These are phyloP conservation scores for Araneus ventricosus DNA, from an alignment of 1,140 invertebrate genomes.

Conservation along the genomic window DNA sequence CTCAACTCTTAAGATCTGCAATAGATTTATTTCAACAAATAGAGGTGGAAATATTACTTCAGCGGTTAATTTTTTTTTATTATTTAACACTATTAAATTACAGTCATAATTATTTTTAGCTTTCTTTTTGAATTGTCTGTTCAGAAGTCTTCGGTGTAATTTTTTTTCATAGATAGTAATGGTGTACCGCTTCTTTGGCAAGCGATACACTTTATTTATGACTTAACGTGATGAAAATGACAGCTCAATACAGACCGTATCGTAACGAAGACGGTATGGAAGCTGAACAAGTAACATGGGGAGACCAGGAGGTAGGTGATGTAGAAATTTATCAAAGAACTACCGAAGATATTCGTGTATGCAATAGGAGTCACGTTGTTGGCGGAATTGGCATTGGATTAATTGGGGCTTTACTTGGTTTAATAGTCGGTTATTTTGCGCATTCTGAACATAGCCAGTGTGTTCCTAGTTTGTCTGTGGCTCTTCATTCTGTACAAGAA, in stretches of 20 bases:
- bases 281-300: slow-evolving; percentile 75
- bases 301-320: slow-evolving; percentile 75
- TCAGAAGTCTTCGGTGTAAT: background rate
- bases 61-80: slow-evolving; percentile 9
- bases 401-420: slow-evolving; percentile 75
- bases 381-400: slow-evolving; percentile 69
- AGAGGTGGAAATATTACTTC: background rate
- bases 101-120: background rate
- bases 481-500: slow-evolving; percentile 76
- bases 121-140: background rate
- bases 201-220: slow-evolving; percentile 58
- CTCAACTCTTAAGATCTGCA: slow-evolving; percentile 32
- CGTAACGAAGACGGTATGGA: slow-evolving; percentile 77
- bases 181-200: slow-evolving; percentile 31
- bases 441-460: slow-evolving; percentile 76
- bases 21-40: slow-evolving; percentile 56
- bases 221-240: slow-evolving; percentile 75
- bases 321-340: slow-evolving; percentile 78
- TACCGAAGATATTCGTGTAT: slow-evolving; percentile 76
- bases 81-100: background rate
- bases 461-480: slow-evolving; percentile 74
- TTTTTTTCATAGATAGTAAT: background rate
- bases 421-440: slow-evolving; percentile 77
- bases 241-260: slow-evolving; percentile 78
- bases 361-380: slow-evolving; percentile 74